A percentile compares a stretch with the other conserved stretches of the same genome.
These are phyloP conservation scores for Drosophila macrospina DNA, from an alignment of 2,888 invertebrate genomes.

Conservation along the genomic window DNA sequence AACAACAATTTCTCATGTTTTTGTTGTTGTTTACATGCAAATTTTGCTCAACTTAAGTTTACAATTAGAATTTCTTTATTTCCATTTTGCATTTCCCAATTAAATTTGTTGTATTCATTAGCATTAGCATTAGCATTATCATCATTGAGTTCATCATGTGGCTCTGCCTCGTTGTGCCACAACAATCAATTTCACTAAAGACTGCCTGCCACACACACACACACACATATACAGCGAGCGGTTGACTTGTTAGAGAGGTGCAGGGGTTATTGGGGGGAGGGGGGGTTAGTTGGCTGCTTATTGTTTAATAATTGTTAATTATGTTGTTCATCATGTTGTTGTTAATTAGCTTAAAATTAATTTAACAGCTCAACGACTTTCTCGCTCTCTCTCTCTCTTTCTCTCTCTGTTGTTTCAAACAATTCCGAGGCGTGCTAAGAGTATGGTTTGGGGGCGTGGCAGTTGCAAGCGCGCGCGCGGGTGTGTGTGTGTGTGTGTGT, in stretches of 20 bases:
- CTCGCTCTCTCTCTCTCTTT: neutral
- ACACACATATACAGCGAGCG: no score
- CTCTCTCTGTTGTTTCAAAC: slow-evolving; percentile 30
- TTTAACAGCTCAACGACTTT: slow-evolving; percentile 57
- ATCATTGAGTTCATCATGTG: neutral
- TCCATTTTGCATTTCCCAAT: neutral
- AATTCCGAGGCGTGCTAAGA: slow-evolving; percentile 11
- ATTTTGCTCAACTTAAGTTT: no score
- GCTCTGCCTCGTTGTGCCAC: slow-evolving; percentile 12
- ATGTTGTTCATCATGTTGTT: slow-evolving; percentile 18
- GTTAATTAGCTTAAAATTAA: slow-evolving; percentile 58
- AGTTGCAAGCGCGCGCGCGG: neutral
- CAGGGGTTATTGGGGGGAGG: neutral
- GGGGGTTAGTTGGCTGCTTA: slow-evolving; percentile 20
- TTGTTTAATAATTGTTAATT: slow-evolving; percentile 16
- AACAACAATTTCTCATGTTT: no score
- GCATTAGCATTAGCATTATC: slow-evolving; percentile 1
- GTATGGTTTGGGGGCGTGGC: neutral
- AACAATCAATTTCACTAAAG: slow-evolving; percentile 25
- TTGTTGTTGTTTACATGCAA: no score
- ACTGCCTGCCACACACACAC: neutral
- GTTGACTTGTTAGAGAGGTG: neutral
- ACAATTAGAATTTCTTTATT: no score
- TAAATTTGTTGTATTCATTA: neutral
- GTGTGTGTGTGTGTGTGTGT: neutral